Evolutionary conservation across 2,797 vertebrate species (phyloP), one percentile per base, ranked within the genome.

Genomic region (Pangasius larnaudii): DNA sequence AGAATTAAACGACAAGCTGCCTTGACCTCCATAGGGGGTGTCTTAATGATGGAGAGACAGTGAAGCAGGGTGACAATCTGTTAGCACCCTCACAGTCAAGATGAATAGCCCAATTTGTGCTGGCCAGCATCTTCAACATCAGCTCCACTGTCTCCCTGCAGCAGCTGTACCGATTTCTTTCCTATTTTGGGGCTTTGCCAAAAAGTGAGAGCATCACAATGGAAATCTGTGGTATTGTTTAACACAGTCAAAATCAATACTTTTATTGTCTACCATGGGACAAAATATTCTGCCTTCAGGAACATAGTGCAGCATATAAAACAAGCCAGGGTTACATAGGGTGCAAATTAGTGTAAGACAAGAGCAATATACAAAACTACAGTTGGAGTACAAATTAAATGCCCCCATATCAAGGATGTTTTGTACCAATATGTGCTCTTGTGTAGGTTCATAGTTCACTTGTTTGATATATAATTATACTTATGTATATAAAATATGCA

Each of bases 61-160:
- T 87, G 90, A 90, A 89, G 84, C 49, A 81, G 89, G 63, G 84
- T 69, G 89, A 80, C 90, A 91, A 92, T 94, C 94, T 93, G 92
- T 95, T 93, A 93, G 90, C 89, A 86, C 91, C 92, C 91, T 90
- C 90, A 89, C 3, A 30, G 92, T 72, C 7, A 88, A 94, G 93
- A 95, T 93, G 92, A 94, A 95, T 92, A 91, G 87, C 89, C 92
- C 93, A 92, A 91, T 95, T 93, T 91, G 63, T 84, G 42, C 90
- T 77, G 86, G 85, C 87, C 88, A 39, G 67, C 90, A 87, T 88
- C 87, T 91, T 39, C 78, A 85, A 63, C 87, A 65, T 49, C 69
- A 63, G 85, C 27, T 69, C 49, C 30, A 46, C 79, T 14, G 56
- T 53, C 78, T 65, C 67, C n/a, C 56, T 87, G 59, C 56, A 71